phyloP scores from a whole-genome alignment of 2,113 vertebrate species.

The Electrona antarctica region DNA sequence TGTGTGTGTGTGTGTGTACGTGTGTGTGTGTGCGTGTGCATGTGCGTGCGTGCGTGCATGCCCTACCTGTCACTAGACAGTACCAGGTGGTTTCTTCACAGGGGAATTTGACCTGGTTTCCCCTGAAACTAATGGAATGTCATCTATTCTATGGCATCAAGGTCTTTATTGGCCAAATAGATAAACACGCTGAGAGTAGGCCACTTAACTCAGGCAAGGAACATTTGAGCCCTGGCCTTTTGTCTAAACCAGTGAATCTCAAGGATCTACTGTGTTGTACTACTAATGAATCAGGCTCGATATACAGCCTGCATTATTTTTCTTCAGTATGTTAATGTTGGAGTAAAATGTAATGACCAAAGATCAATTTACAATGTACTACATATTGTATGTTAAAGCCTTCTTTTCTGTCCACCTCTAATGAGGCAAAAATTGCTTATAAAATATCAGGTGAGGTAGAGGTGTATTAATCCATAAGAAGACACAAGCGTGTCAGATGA shows the following conservation, averaged over 20 bases:
- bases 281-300: too few species aligned
- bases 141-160: conserved; percentile 36
- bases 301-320: too few species aligned
- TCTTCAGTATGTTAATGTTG: too few species aligned
- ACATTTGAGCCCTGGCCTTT: neutral
- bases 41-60: neutral
- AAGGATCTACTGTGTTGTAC: too few species aligned
- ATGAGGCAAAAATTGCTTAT: neutral
- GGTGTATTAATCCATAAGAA: neutral
- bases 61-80: conserved; percentile 32
- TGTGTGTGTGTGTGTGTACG: neutral
- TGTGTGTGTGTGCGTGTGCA: neutral
- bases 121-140: conserved; percentile 50
- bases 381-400: too few species aligned
- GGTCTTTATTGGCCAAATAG: conserved; percentile 22
- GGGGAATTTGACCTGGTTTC: conserved; percentile 57
- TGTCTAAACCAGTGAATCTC: too few species aligned
- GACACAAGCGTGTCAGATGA: conserved; percentile 78
- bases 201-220: neutral
- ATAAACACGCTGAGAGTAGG: neutral
- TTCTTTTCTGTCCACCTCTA: neutral
- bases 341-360: too few species aligned
- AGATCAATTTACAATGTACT: too few species aligned
- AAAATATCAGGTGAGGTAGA: neutral
- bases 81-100: conserved; percentile 62